Percentiles rank a stretch among this genome's conserved stretches.
Conservation (phyloP, 1,140 invertebrate genomes). For the Ips nitidus region DNA sequence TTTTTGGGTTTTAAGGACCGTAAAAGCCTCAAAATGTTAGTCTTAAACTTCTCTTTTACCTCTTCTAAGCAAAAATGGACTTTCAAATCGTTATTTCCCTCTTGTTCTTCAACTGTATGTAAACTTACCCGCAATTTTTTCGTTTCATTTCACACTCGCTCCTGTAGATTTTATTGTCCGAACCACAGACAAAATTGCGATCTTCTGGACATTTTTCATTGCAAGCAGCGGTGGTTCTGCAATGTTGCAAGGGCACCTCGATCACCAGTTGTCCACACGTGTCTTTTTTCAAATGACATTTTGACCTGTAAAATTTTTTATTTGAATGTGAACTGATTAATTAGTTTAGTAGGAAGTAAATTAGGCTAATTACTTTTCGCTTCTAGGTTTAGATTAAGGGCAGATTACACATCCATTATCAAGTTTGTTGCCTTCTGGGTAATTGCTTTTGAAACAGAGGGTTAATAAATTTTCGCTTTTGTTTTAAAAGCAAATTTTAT, state of each 20-base stretch:
- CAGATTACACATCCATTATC: background rate
- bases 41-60: no score
- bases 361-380: constrained; percentile 1
- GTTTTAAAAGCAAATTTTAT: no score
- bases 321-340: constrained; percentile 8
- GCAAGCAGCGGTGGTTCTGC: constrained; percentile 78
- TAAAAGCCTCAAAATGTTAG: no score
- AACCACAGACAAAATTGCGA: constrained; percentile 84
- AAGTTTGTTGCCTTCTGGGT: background rate
- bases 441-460: background rate
- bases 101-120: no score
- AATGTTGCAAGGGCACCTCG: constrained; percentile 74
- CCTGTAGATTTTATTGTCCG: constrained; percentile 87
- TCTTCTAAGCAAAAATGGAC: no score
- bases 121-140: constrained; percentile 82
- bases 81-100: no score
- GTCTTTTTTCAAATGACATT: constrained; percentile 81
- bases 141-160: constrained; percentile 92
- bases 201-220: constrained; percentile 73
- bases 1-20: no score
- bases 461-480: no score
- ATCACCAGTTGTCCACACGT: constrained; percentile 86
- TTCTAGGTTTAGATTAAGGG: background rate
- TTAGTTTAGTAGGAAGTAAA: background rate
- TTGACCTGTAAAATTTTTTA: constrained; percentile 61